A percentile compares a stretch with the other conserved stretches of the same genome.
phyloP scores from a whole-genome alignment of 2,888 invertebrate genomes.

The Homarus gammarus region DNA sequence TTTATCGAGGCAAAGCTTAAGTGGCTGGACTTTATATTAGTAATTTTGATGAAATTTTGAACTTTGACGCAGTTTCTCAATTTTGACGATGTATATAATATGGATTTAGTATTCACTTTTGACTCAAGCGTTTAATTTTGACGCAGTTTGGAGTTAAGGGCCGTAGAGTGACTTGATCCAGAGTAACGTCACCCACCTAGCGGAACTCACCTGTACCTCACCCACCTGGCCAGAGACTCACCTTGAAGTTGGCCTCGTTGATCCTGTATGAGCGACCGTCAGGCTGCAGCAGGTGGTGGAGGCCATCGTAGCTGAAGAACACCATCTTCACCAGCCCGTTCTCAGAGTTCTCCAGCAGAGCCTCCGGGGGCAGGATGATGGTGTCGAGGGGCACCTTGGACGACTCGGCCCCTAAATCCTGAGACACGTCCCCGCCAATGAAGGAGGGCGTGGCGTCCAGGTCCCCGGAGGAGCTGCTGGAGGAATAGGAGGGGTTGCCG shows the following conservation, averaged over 20 bases:
- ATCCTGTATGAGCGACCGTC: conserved; percentile 60
- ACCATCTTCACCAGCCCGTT: conserved; percentile 92
- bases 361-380: conserved; percentile 75
- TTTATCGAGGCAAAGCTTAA: no score
- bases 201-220: no score
- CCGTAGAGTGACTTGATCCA: no score
- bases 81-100: no score
- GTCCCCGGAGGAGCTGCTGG: not conserved
- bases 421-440: conserved; percentile 13
- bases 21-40: no score
- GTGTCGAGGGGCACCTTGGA: conserved; percentile 59
- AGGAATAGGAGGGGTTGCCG: conserved; percentile 20
- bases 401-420: conserved; percentile 21
- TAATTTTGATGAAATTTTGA: no score
- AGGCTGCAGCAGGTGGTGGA: conserved; percentile 74
- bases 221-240: no score
- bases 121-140: no score
- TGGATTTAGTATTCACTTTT: no score
- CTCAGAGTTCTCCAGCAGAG: conserved; percentile 76
- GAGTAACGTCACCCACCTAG: no score
- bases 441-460: conserved; percentile 47
- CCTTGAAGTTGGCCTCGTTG: conserved; percentile 71
- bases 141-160: no score
- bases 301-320: conserved; percentile 87
- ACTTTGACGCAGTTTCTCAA: no score